Conservation (phyloP, 1,140 invertebrate species). For the Akabosia matsudoensis region DNA sequence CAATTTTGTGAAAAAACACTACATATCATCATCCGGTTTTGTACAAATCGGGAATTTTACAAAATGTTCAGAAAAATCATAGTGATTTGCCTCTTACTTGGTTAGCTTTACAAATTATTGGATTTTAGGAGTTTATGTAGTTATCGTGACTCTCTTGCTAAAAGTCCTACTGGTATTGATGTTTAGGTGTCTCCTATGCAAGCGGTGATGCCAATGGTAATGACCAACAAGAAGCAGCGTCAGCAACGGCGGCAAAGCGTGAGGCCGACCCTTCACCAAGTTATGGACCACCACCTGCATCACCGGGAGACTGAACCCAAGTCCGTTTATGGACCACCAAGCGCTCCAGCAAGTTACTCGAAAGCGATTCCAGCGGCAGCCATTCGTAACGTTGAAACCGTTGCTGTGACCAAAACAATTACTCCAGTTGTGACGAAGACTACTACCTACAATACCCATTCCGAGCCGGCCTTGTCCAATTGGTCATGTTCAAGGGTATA, state of each 20-base stretch:
- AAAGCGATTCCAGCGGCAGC: constrained; percentile 43
- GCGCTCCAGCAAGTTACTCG: constrained; percentile 29
- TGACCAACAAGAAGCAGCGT: neutral
- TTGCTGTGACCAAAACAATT: constrained; percentile 46
- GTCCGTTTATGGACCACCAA: neutral
- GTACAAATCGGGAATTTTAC: no score
- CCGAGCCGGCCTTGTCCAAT: constrained; percentile 42
- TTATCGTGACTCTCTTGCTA: neutral
- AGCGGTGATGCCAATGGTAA: no score
- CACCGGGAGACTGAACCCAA: neutral
- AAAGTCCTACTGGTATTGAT: neutral
- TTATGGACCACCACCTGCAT: neutral
- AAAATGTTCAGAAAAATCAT: neutral
- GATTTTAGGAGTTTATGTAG: neutral
- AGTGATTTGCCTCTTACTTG: neutral
- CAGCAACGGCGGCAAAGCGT: neutral
- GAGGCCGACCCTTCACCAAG: neutral
- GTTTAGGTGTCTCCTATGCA: neutral
- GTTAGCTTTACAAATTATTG: neutral
- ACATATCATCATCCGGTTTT: no score
- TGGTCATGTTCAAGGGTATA: constrained; percentile 46
- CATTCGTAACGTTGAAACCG: constrained; percentile 45
- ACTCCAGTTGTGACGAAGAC: constrained; percentile 46
- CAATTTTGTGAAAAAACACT: no score
- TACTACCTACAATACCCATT: constrained; percentile 40